phyloP scores from a whole-genome alignment of 2,888 invertebrate genomes.

The Eucera pruinosa region DNA sequence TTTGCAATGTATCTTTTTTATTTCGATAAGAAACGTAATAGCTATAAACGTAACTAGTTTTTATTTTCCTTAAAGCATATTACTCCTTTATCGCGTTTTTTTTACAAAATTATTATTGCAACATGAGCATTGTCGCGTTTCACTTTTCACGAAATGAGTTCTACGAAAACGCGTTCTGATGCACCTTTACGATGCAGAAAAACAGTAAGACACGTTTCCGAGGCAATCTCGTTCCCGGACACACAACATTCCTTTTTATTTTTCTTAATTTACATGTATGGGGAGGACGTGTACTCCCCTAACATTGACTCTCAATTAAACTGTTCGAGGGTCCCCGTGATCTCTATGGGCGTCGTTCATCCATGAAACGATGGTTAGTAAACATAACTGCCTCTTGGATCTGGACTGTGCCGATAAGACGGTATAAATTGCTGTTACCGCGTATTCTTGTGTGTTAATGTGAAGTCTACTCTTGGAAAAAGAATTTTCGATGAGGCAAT shows the following conservation, averaged over 20 bases:
- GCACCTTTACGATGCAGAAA: neutral
- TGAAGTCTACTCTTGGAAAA: neutral
- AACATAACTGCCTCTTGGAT: conserved; percentile 29
- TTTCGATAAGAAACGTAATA: too few species aligned
- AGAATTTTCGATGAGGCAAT: neutral
- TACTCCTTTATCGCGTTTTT: too few species aligned
- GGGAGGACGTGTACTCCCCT: conserved; percentile 5
- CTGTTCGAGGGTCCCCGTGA: conserved; percentile 3
- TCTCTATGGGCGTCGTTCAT: conserved; percentile 27
- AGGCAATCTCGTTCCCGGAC: neutral
- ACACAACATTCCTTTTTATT: neutral
- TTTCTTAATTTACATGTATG: conserved; percentile 13
- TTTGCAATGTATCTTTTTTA: too few species aligned
- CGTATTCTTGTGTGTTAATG: conserved; percentile 16
- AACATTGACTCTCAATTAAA: conserved; percentile 31
- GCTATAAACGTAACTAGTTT: too few species aligned
- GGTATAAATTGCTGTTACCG: conserved; percentile 19
- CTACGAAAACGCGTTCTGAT: conserved; percentile 2
- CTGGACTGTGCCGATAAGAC: conserved; percentile 17
- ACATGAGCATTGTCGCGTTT: neutral
- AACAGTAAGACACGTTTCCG: neutral
- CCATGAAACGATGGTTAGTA: conserved; percentile 24
- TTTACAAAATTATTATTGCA: too few species aligned
- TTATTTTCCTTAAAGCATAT: too few species aligned
- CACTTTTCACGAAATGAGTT: conserved; percentile 15